A percentile compares a stretch with the other conserved stretches of the same genome.
These are phyloP conservation scores for Eupithecia exiguata DNA, from an alignment of 2,888 invertebrate species.

Conservation along the genomic window DNA sequence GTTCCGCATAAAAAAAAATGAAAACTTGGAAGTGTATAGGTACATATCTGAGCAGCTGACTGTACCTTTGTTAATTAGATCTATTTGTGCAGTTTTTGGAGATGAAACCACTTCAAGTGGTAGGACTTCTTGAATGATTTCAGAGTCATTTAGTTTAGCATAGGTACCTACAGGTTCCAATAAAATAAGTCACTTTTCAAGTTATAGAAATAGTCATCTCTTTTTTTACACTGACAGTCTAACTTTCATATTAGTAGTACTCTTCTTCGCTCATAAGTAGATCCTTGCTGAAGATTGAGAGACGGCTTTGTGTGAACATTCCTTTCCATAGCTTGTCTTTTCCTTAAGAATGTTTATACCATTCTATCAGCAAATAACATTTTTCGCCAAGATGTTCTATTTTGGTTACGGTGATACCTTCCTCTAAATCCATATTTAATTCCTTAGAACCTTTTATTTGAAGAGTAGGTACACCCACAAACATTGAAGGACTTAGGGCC, in stretches of 20 bases:
- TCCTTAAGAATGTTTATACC: constrained; percentile 62
- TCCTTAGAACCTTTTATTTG: neutral
- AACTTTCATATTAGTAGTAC: constrained; percentile 51
- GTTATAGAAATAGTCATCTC: constrained; percentile 63
- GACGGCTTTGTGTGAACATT: constrained; percentile 62
- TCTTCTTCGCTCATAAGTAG: constrained; percentile 58
- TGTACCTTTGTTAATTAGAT: too few species aligned
- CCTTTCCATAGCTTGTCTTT: constrained; percentile 66
- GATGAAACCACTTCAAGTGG: constrained; percentile 60
- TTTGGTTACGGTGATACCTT: constrained; percentile 65
- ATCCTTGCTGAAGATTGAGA: constrained; percentile 65
- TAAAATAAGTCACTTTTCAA: constrained; percentile 70
- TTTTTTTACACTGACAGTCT: constrained; percentile 57
- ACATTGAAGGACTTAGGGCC: neutral
- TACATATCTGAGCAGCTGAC: too few species aligned
- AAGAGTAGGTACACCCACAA: neutral
- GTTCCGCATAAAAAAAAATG: too few species aligned
- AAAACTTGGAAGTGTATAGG: too few species aligned
- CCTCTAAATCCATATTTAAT: constrained; percentile 59
- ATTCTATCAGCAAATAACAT: constrained; percentile 63
- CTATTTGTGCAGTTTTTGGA: constrained; percentile 51
- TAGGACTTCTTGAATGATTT: constrained; percentile 67
- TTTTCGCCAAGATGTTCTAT: constrained; percentile 52
- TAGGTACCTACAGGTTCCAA: constrained; percentile 65
- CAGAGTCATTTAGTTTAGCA: constrained; percentile 45